These are phyloP conservation scores for Lophius americanus DNA, from an alignment of 2,797 vertebrate species.

Conservation along the genomic window DNA sequence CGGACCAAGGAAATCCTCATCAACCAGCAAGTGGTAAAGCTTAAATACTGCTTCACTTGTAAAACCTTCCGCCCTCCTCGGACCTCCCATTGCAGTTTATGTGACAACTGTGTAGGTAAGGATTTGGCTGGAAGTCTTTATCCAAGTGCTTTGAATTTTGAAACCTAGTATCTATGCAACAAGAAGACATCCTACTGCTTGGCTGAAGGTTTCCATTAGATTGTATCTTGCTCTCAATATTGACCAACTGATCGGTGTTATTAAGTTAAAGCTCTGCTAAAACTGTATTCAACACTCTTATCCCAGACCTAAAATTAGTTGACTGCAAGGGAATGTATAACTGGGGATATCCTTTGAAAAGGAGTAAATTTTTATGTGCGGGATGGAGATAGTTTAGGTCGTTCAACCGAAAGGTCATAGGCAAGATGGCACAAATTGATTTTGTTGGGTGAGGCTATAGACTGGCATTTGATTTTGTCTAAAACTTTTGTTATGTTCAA, in stretches of 20 bases:
- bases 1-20: slow-evolving; percentile 95
- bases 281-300: background rate
- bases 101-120: slow-evolving; percentile 98
- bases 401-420: slow-evolving; percentile 7
- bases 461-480: background rate
- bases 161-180: background rate
- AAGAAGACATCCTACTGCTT: background rate
- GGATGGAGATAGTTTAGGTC: background rate
- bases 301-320: background rate
- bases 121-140: slow-evolving; percentile 11
- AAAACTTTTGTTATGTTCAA: background rate
- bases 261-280: background rate
- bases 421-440: background rate
- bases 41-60: slow-evolving; percentile 99
- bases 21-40: slow-evolving; percentile 93
- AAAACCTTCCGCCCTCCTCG: slow-evolving; percentile 96
- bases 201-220: background rate
- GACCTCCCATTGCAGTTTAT: slow-evolving; percentile 96
- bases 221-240: background rate
- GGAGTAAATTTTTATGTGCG: background rate
- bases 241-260: slow-evolving; percentile 1
- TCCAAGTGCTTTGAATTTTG: background rate
- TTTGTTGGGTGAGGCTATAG: background rate
- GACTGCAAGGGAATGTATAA: background rate
- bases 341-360: background rate